Evolutionary conservation across 2,113 vertebrate genomes (phyloP).

Genomic region (Ibidorhyncha struthersii): DNA sequence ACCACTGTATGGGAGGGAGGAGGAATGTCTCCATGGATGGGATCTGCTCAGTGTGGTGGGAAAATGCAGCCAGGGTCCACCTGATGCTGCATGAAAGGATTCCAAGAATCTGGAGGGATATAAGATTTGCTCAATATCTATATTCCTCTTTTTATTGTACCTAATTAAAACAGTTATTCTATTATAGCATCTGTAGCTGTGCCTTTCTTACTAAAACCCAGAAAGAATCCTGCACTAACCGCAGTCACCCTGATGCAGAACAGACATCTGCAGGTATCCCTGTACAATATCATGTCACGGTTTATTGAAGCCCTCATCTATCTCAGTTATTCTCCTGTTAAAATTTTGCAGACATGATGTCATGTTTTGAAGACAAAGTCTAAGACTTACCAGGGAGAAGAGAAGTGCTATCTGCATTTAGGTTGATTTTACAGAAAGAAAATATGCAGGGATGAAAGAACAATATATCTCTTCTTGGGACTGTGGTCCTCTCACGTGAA

Average conservation of each 20-base stretch:
- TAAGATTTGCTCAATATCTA: background rate
- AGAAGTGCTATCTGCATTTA: background rate
- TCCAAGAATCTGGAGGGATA: fast-evolving
- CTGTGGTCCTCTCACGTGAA: background rate
- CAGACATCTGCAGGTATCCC: background rate
- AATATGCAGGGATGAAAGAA: background rate
- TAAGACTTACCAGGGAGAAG: background rate
- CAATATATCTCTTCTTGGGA: background rate
- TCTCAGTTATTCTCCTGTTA: background rate
- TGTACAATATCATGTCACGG: background rate
- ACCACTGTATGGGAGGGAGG: background rate
- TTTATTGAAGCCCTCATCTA: background rate
- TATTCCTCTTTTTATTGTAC: background rate
- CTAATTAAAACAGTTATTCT: background rate
- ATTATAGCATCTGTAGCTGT: background rate
- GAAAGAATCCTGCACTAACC: background rate
- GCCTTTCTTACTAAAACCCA: background rate
- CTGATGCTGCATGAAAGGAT: background rate
- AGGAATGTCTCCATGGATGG: fast-evolving
- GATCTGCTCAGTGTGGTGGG: fast-evolving
- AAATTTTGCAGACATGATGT: background rate
- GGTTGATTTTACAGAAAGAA: background rate
- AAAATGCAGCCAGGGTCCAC: background rate
- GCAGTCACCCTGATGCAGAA: background rate
- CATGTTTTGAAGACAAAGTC: background rate